A percentile compares a stretch with the other conserved stretches of the same genome.
These are phyloP conservation scores for Lycodopsis pacificus DNA, from an alignment of 2,797 vertebrate genomes.

Conservation along the genomic window DNA sequence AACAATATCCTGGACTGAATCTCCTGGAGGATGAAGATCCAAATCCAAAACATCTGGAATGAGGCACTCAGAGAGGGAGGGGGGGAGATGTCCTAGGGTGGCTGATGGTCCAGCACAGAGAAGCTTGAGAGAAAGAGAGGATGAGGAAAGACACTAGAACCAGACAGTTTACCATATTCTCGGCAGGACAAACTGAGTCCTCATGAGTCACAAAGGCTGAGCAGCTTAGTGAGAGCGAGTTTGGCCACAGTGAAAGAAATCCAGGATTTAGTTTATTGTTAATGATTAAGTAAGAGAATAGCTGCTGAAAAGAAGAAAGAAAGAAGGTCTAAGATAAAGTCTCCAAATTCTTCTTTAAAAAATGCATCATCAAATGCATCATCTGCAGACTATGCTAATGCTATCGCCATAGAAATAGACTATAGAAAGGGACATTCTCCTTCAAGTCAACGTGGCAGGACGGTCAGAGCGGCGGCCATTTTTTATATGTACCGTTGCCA, in stretches of 20 bases:
- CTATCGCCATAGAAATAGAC: neutral
- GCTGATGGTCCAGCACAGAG: neutral
- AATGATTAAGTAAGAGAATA: neutral
- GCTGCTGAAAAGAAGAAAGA: neutral
- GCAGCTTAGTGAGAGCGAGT: neutral
- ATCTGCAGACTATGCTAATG: neutral
- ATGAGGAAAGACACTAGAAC: neutral
- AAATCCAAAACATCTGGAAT: conserved; percentile 10
- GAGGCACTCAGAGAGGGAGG: neutral
- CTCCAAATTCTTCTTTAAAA: neutral
- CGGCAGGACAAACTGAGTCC: neutral
- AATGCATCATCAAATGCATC: too few relatives aligned
- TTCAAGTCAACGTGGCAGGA: too few relatives aligned
- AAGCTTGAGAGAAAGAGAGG: conserved; percentile 3
- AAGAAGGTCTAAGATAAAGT: neutral
- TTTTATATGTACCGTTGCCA: neutral
- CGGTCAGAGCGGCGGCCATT: neutral
- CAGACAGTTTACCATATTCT: neutral
- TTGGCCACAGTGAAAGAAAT: neutral
- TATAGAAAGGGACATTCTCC: too few relatives aligned
- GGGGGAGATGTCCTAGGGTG: neutral
- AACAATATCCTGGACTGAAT: neutral
- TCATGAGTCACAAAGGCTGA: neutral
- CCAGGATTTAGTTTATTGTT: neutral
- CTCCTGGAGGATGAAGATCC: neutral